A percentile compares a stretch with the other conserved stretches of the same genome.
phyloP scores from a whole-genome alignment of 2,888 invertebrate genomes.

The Subacronicta megacephala region DNA sequence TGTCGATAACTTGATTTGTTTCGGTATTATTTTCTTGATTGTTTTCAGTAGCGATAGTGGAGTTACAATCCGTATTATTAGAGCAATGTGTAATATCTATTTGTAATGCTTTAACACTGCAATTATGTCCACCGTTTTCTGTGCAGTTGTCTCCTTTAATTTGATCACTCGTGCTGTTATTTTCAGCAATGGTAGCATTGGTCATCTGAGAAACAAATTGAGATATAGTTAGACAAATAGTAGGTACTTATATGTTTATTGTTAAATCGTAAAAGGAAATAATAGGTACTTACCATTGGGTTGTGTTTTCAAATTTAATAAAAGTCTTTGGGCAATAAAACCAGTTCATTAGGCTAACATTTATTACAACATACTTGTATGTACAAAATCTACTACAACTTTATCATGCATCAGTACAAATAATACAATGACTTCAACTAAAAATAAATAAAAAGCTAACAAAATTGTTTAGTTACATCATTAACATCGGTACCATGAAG shows the following conservation, averaged over 20 bases:
- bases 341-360: conserved; percentile 50
- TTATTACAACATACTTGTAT: conserved; percentile 63
- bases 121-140: conserved; percentile 23
- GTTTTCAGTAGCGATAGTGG: not conserved
- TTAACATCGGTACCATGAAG: conserved; percentile 21
- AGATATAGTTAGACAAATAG: conserved; percentile 8
- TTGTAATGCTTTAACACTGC: conserved; percentile 27
- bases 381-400: conserved; percentile 62
- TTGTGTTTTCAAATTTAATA: conserved; percentile 15
- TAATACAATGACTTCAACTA: conserved; percentile 54
- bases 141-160: conserved; percentile 28
- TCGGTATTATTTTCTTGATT: conserved; percentile 32
- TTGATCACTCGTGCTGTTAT: conserved; percentile 42
- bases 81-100: conserved; percentile 27
- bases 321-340: conserved; percentile 53
- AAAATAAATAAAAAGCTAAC: conserved; percentile 67
- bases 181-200: conserved; percentile 64
- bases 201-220: conserved; percentile 72
- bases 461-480: conserved; percentile 39
- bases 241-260: not conserved
- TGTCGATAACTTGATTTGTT: conserved; percentile 52
- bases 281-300: conserved; percentile 31
- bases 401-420: conserved; percentile 57
- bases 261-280: not conserved
- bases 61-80: conserved; percentile 27